phyloP scores from a whole-genome alignment of 2,888 invertebrate species.

The Eudemis profundana region DNA sequence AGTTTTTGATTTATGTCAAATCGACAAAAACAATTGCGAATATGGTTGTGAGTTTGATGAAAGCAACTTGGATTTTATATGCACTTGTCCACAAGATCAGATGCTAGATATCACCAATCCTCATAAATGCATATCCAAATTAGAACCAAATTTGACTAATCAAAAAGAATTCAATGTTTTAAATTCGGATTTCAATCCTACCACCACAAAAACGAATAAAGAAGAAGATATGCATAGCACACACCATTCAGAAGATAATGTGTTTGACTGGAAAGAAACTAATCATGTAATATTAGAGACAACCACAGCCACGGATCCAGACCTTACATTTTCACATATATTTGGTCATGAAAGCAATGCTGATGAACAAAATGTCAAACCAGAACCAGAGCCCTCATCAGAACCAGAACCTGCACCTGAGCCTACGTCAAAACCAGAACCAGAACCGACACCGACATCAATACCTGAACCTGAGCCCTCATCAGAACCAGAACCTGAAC shows the following conservation, averaged over 20 bases:
- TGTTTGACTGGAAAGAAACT: conserved; percentile 71
- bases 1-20: conserved; percentile 88
- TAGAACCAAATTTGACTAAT: conserved; percentile 53
- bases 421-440: conserved; percentile 36
- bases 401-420: conserved; percentile 54
- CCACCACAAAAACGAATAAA: conserved; percentile 57
- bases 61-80: conserved; percentile 85
- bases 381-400: conserved; percentile 51
- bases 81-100: conserved; percentile 86
- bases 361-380: conserved; percentile 51
- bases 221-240: conserved; percentile 61
- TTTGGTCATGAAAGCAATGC: conserved; percentile 60
- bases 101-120: conserved; percentile 68
- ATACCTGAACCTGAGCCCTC: conserved; percentile 53
- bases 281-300: conserved; percentile 58
- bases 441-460: background rate
- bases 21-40: conserved; percentile 87
- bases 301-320: conserved; percentile 64
- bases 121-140: conserved; percentile 75
- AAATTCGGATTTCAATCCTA: conserved; percentile 58
- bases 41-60: conserved; percentile 89
- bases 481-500: conserved; percentile 52
- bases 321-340: conserved; percentile 67
- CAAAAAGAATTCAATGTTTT: conserved; percentile 55
- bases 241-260: conserved; percentile 52